Conservation (phyloP, 2,888 invertebrate genomes). For the Megaustenia siamemsis region DNA sequence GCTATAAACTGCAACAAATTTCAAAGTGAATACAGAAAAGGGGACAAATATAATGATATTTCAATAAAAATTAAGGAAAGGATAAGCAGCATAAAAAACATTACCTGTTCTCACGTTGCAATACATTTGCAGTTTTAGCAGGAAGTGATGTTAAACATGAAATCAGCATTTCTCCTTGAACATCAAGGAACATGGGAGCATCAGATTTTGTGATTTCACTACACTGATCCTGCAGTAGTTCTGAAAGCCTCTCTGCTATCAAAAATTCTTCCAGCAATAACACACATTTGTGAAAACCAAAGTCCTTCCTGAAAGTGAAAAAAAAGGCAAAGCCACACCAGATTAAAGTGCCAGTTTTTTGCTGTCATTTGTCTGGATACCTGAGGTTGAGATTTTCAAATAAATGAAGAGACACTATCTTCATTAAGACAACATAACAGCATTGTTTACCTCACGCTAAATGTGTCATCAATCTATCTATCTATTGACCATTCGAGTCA, state of each 20-base stretch:
- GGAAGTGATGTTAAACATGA: conserved; percentile 66
- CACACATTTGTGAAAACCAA: conserved; percentile 51
- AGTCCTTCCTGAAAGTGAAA: conserved; percentile 42
- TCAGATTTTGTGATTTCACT: not conserved
- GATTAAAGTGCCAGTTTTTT: no score
- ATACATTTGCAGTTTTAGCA: conserved; percentile 71
- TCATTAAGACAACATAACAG: no score
- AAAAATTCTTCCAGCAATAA: conserved; percentile 53
- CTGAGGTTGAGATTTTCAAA: no score
- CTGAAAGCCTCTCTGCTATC: conserved; percentile 28
- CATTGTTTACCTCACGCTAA: no score
- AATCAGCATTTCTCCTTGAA: conserved; percentile 57
- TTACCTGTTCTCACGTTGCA: conserved; percentile 73
- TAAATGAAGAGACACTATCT: no score
- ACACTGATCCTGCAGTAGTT: conserved; percentile 48
- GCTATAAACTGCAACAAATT: no score
- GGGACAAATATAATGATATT: not conserved
- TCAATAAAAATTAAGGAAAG: not conserved
- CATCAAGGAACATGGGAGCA: conserved; percentile 8
- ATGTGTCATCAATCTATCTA: no score
- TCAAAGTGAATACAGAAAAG: not conserved
- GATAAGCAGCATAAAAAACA: not conserved
- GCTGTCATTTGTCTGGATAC: no score
- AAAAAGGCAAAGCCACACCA: not conserved
- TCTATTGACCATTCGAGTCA: no score